Percentiles rank a stretch among this genome's conserved stretches.
Conservation (phyloP, 2,113 vertebrate species). For the human (Homo sapiens) region DNA sequence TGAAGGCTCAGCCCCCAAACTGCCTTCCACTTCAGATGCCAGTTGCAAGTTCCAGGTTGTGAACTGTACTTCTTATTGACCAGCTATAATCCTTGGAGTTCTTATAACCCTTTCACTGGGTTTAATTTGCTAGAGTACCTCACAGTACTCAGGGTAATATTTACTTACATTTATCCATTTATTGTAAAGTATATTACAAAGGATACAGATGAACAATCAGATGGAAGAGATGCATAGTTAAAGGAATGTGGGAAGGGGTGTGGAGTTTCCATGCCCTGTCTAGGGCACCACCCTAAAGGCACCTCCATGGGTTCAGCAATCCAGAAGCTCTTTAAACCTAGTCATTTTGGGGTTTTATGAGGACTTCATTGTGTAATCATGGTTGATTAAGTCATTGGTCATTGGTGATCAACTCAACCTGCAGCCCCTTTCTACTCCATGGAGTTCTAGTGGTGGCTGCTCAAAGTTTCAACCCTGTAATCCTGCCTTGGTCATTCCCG, state of each 20-base stretch:
- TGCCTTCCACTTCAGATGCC: neutral
- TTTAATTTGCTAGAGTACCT: neutral
- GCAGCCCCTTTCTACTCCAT: accelerated
- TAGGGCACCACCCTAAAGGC: accelerated
- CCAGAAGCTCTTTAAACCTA: neutral
- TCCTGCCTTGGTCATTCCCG: neutral
- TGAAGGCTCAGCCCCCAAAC: neutral
- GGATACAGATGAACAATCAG: too few relatives aligned
- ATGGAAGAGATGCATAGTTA: neutral
- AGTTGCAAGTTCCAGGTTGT: neutral
- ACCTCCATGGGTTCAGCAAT: accelerated
- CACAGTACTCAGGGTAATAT: neutral
- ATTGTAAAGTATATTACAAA: neutral
- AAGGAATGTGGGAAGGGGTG: too few relatives aligned
- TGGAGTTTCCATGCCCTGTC: neutral
- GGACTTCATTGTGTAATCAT: neutral
- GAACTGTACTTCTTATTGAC: neutral
- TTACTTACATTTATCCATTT: neutral
- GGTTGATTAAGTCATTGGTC: neutral
- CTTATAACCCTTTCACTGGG: accelerated
- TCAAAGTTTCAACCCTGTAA: neutral
- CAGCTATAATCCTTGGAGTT: neutral
- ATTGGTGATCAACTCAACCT: neutral
- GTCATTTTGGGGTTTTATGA: neutral
- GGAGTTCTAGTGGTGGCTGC: neutral